phyloP scores from a whole-genome alignment of 2,113 vertebrate species.

The Rhinolophus ferrumequinum region DNA sequence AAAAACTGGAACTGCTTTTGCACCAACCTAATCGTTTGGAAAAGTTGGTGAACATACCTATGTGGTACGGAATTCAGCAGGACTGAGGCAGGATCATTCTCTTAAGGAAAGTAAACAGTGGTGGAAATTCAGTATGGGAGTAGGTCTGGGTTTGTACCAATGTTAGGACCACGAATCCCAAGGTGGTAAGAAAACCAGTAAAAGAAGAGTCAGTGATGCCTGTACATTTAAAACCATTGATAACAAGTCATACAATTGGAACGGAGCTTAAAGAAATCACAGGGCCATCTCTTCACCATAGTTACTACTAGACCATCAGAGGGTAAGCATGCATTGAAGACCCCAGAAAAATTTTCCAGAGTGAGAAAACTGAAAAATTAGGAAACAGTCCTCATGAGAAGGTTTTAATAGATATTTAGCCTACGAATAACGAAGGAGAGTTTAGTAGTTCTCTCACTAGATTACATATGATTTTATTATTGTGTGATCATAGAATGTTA shows the following conservation, averaged over 20 bases:
- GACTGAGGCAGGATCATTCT: background rate
- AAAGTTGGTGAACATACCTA: background rate
- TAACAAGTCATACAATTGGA: background rate
- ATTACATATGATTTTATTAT: background rate
- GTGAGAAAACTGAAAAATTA: background rate
- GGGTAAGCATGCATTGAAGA: background rate
- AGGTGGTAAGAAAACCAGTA: slow-evolving; percentile 7
- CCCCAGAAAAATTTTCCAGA: background rate
- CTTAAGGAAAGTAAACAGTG: slow-evolving; percentile 24
- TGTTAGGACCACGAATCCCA: background rate
- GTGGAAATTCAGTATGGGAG: background rate
- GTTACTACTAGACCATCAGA: background rate
- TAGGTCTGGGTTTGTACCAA: background rate
- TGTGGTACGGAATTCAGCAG: background rate
- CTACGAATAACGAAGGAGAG: background rate
- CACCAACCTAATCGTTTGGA: background rate
- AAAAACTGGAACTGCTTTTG: too few relatives aligned
- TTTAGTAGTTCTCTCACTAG: background rate
- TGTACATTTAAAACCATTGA: slow-evolving; percentile 11
- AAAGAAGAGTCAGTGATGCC: background rate
- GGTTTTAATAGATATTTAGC: background rate
- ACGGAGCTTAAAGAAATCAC: slow-evolving; percentile 4
- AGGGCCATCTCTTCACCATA: background rate
- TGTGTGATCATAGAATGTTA: background rate
- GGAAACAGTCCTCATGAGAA: background rate